These are phyloP conservation scores for Petrocephalus sullivani DNA, from an alignment of 2,797 vertebrate species.

Conservation along the genomic window DNA sequence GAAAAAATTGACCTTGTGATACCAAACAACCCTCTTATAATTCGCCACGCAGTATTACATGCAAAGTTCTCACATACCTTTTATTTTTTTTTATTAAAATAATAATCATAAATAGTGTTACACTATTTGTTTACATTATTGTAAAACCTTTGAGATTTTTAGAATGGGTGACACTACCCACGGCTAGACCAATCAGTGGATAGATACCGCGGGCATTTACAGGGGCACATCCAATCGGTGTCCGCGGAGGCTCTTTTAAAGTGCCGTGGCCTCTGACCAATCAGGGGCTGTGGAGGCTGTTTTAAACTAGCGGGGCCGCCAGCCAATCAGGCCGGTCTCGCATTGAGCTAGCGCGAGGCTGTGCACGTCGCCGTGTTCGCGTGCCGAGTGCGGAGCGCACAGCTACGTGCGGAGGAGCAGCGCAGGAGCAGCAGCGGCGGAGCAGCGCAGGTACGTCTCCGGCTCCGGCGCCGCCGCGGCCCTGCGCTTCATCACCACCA, in stretches of 20 bases:
- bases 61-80: neutral
- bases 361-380: slow-evolving; percentile 46
- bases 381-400: slow-evolving; percentile 57
- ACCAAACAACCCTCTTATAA: no score
- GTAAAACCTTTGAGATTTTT: slow-evolving; percentile 49
- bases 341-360: slow-evolving; percentile 82
- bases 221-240: slow-evolving; percentile 50
- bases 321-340: slow-evolving; percentile 81
- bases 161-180: slow-evolving; percentile 40
- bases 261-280: slow-evolving; percentile 62
- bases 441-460: slow-evolving; percentile 72
- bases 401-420: slow-evolving; percentile 68
- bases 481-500: neutral
- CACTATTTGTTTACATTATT: slow-evolving; percentile 16
- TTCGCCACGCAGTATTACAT: neutral
- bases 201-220: slow-evolving; percentile 56
- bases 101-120: no score
- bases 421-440: slow-evolving; percentile 59
- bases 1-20: no score
- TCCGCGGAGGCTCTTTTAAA: slow-evolving; percentile 76
- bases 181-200: slow-evolving; percentile 50
- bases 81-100: neutral
- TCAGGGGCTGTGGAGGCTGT: slow-evolving; percentile 66
- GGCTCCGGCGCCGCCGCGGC: slow-evolving; percentile 12
- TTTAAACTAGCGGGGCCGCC: slow-evolving; percentile 70